A percentile compares a stretch with the other conserved stretches of the same genome.
phyloP scores from a whole-genome alignment of 2,113 vertebrate genomes.

The Sceloporus undulatus region DNA sequence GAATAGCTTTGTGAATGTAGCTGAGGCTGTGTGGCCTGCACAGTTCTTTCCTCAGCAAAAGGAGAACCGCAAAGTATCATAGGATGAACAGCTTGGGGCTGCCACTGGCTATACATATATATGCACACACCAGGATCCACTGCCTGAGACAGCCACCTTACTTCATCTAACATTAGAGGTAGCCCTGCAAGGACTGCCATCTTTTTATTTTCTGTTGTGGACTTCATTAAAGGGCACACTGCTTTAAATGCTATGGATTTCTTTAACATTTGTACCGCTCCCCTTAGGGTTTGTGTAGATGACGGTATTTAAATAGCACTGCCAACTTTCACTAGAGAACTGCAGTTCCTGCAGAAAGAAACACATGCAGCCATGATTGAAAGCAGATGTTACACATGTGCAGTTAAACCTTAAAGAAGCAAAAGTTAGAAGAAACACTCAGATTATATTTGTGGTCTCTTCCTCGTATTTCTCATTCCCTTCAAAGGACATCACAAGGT shows the following conservation, averaged over 20 bases:
- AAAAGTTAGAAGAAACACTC: background rate
- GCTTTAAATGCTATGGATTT: background rate
- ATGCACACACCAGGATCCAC: background rate
- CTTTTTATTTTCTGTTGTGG: background rate
- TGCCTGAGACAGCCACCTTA: background rate
- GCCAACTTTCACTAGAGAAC: background rate
- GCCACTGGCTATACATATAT: background rate
- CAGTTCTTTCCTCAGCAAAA: background rate
- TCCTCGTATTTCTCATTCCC: too few species aligned
- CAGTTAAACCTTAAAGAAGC: background rate
- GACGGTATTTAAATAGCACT: background rate
- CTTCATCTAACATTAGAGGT: background rate
- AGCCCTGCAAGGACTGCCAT: background rate
- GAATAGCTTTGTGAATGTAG: background rate
- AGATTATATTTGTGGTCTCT: too few species aligned
- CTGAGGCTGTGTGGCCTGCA: background rate
- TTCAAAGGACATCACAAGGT: too few species aligned
- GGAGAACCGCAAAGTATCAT: background rate
- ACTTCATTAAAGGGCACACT: too few species aligned
- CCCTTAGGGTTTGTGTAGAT: background rate
- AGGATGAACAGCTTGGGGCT: background rate
- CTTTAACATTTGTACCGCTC: slow-evolving; percentile 28
- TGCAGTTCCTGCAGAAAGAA: background rate
- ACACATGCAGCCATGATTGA: background rate
- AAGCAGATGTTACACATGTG: background rate